Percentiles rank a stretch among this genome's conserved stretches.
phyloP scores from a whole-genome alignment of 2,888 invertebrate genomes.

The Augochlorella aurata region DNA sequence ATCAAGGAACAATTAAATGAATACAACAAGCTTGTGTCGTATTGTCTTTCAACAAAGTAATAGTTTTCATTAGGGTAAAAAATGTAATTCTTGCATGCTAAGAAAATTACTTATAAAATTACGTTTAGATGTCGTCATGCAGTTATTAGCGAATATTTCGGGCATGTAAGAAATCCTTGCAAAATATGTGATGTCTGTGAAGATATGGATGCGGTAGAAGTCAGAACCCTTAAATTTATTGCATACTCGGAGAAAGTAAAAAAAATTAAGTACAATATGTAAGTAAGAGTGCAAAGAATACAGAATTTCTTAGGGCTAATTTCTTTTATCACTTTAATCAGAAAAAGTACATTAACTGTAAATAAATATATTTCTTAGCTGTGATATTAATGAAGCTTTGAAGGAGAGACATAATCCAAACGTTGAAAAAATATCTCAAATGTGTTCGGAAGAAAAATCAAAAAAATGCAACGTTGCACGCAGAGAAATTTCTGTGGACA shows the following conservation, averaged over 20 bases:
- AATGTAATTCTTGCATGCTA: neutral
- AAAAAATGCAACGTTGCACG: neutral
- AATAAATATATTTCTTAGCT: slow-evolving; percentile 6
- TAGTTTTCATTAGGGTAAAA: neutral
- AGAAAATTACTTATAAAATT: slow-evolving; percentile 2
- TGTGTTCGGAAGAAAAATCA: neutral
- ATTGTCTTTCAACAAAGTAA: slow-evolving; percentile 39
- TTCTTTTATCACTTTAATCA: too few species aligned
- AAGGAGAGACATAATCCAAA: neutral
- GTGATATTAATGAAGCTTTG: slow-evolving; percentile 1
- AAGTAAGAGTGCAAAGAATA: slow-evolving; percentile 7
- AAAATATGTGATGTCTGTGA: slow-evolving; percentile 33
- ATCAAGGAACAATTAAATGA: slow-evolving; percentile 19
- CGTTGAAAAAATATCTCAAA: neutral
- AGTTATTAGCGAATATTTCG: slow-evolving; percentile 35
- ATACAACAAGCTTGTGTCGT: slow-evolving; percentile 27
- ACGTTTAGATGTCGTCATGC: slow-evolving; percentile 40
- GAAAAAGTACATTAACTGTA: neutral
- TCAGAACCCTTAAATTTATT: slow-evolving; percentile 17
- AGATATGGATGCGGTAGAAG: neutral
- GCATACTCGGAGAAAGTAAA: neutral
- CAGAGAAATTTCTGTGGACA: neutral
- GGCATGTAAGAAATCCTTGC: slow-evolving; percentile 3
- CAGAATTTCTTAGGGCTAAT: too few species aligned
- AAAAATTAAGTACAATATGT: slow-evolving; percentile 20